phyloP scores from a whole-genome alignment of 2,888 invertebrate species.

The Drosophila meridionalis region DNA sequence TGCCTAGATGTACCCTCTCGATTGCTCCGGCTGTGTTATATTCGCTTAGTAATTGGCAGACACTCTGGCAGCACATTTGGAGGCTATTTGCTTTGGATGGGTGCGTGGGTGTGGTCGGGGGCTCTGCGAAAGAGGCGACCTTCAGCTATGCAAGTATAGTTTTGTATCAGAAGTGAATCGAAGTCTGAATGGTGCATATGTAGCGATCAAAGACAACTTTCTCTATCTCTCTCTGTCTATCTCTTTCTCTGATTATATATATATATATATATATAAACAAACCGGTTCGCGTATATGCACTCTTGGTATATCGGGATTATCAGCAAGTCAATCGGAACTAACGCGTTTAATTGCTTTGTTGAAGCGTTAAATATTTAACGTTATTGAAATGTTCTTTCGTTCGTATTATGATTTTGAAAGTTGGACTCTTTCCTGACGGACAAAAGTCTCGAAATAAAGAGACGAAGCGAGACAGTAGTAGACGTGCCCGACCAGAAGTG shows the following conservation, averaged over 20 bases:
- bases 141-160: not conserved
- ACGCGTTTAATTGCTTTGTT: conserved; percentile 35
- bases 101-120: not conserved
- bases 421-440: too few relatives aligned
- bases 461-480: too few relatives aligned
- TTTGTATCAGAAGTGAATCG: not conserved
- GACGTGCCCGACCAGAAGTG: too few relatives aligned
- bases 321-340: conserved; percentile 40
- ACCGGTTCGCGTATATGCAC: conserved; percentile 1
- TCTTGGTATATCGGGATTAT: not conserved
- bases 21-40: conserved; percentile 38
- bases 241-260: not conserved
- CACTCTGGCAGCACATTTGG: conserved; percentile 49
- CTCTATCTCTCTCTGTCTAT: too few relatives aligned
- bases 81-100: not conserved
- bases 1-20: conserved; percentile 23
- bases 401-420: not conserved
- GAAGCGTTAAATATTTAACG: conserved; percentile 29
- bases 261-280: not conserved
- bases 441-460: too few relatives aligned
- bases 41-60: conserved; percentile 51
- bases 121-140: not conserved
- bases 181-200: not conserved
- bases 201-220: too few relatives aligned
- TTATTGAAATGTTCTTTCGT: conserved; percentile 8